Conservation (phyloP, 2,113 vertebrate genomes). For the Alethe castanea region DNA sequence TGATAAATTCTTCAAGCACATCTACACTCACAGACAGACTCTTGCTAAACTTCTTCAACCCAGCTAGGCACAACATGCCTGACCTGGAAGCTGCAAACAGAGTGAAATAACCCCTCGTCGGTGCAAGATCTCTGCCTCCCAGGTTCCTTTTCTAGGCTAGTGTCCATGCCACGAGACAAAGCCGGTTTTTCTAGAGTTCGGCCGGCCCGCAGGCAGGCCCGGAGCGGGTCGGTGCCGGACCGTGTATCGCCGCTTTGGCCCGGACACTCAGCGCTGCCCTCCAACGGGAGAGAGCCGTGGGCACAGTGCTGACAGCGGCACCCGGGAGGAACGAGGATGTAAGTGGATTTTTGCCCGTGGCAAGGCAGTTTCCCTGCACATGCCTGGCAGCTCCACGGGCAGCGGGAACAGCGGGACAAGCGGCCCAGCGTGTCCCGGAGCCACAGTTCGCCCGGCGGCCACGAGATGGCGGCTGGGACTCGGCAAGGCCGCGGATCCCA, state of each 20-base stretch:
- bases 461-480: conserved; percentile 71
- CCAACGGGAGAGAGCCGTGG: not conserved
- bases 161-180: not conserved
- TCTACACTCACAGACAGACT: not conserved
- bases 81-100: not conserved
- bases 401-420: accelerated
- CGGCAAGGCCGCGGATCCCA: not conserved
- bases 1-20: not conserved
- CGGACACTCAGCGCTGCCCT: accelerated
- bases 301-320: too few species aligned
- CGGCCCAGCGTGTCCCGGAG: accelerated
- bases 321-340: not conserved
- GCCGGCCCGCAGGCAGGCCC: too few species aligned
- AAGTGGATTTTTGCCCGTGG: accelerated
- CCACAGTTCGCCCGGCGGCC: not conserved
- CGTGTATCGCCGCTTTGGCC: accelerated
- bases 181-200: not conserved
- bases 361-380: not conserved
- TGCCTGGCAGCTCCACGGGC: accelerated
- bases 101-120: accelerated
- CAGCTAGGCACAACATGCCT: not conserved
- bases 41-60: not conserved
- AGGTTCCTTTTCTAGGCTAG: not conserved
- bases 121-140: accelerated
- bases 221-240: accelerated